Percentiles rank a stretch among this genome's conserved stretches.
These are phyloP conservation scores for Cyrtonyx montezumae DNA, from an alignment of 2,113 vertebrate genomes.

Conservation along the genomic window DNA sequence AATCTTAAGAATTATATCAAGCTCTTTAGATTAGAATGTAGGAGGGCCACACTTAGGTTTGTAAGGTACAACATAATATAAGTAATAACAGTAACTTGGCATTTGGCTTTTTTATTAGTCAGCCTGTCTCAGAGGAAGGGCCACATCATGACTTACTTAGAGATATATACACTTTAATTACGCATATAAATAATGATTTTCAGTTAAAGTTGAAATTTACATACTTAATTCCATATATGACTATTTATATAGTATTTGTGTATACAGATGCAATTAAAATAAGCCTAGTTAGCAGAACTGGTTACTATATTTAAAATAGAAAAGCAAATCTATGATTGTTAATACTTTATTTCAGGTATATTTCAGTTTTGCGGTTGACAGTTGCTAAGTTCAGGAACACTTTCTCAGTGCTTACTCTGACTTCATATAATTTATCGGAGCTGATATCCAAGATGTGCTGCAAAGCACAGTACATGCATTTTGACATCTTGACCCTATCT, in stretches of 20 bases:
- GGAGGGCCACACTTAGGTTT: not conserved
- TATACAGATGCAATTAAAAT: not conserved
- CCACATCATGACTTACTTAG: fast-evolving
- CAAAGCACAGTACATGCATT: not conserved
- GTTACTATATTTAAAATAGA: not conserved
- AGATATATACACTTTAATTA: not conserved
- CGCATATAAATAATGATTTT: not conserved
- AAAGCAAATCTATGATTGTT: not conserved
- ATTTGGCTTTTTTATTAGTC: not conserved
- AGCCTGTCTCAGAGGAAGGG: not conserved
- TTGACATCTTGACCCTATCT: not conserved
- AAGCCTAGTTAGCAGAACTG: not conserved
- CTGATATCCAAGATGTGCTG: not conserved
- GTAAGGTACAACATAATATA: not conserved
- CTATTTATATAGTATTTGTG: not conserved
- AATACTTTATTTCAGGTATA: not conserved
- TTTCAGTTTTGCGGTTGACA: not conserved
- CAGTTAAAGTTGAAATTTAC: not conserved
- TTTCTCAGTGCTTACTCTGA: not conserved
- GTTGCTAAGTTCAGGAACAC: not conserved
- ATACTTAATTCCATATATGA: not conserved
- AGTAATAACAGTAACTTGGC: not conserved
- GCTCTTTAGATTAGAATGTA: not conserved
- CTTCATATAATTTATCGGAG: not conserved
- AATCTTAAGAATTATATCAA: not conserved